Percentiles rank a stretch among this genome's conserved stretches.
Evolutionary conservation across 1,140 invertebrate species (phyloP).

Genomic region (Globodera rostochiensis): DNA sequence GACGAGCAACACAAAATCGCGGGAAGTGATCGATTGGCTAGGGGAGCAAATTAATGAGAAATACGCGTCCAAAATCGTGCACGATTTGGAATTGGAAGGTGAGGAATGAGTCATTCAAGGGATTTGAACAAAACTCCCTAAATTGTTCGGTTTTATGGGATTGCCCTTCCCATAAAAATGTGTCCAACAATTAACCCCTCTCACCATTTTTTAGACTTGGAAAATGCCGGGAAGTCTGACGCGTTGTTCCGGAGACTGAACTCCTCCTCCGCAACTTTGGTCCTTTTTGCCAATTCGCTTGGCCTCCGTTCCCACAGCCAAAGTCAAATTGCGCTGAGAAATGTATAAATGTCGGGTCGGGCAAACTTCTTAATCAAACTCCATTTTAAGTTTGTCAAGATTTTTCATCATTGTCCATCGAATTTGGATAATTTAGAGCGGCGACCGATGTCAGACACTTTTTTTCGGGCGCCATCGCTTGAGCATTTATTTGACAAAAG

Average conservation of each 20-base stretch:
- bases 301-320: background rate
- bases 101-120: background rate
- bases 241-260: constrained; percentile 11
- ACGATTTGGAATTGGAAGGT: constrained; percentile 27
- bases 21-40: constrained; percentile 13
- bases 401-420: constrained; percentile 24
- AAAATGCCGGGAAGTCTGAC: constrained; percentile 24
- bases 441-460: background rate
- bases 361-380: background rate
- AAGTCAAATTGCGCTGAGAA: constrained; percentile 23
- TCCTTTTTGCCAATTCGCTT: constrained; percentile 17
- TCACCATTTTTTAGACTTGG: background rate
- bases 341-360: constrained; percentile 4
- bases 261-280: background rate
- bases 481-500: constrained; percentile 14
- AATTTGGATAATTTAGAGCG: constrained; percentile 10
- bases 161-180: background rate
- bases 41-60: background rate
- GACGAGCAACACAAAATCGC: constrained; percentile 13
- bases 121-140: background rate
- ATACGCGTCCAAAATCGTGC: background rate
- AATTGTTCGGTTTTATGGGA: background rate
- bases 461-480: constrained; percentile 10
- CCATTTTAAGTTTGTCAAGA: constrained; percentile 23
- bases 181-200: background rate